phyloP scores from a whole-genome alignment of 2,888 invertebrate genomes.

The Mylabris sibirica region DNA sequence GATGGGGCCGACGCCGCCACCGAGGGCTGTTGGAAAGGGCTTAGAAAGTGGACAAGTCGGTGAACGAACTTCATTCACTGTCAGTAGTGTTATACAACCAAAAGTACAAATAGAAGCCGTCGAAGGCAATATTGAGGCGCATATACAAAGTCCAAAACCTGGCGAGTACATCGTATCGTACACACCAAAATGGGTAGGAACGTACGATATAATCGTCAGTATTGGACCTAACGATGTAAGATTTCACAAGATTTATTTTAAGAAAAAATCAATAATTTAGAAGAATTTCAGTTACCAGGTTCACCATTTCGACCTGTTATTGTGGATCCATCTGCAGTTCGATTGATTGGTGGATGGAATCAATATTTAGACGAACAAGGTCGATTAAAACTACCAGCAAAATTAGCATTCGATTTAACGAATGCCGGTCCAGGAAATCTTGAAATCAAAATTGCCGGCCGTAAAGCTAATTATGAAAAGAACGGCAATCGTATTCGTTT shows the following conservation, averaged over 20 bases:
- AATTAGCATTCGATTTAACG: slow-evolving; percentile 85
- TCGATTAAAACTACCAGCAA: slow-evolving; percentile 75
- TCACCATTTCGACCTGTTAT: slow-evolving; percentile 73
- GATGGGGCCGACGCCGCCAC: slow-evolving; percentile 66
- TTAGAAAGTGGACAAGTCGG: slow-evolving; percentile 74
- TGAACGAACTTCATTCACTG: slow-evolving; percentile 75
- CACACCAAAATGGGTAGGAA: slow-evolving; percentile 89
- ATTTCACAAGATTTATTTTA: neutral
- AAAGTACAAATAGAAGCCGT: slow-evolving; percentile 68
- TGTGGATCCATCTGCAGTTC: slow-evolving; percentile 75
- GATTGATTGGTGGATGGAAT: slow-evolving; percentile 88
- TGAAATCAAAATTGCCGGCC: slow-evolving; percentile 71
- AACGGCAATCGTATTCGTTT: slow-evolving; percentile 59
- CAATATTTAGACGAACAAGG: slow-evolving; percentile 78
- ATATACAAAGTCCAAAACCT: slow-evolving; percentile 63
- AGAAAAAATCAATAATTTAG: neutral
- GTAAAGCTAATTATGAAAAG: slow-evolving; percentile 65
- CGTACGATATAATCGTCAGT: slow-evolving; percentile 85
- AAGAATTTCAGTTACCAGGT: slow-evolving; percentile 59
- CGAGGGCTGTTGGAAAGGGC: slow-evolving; percentile 73
- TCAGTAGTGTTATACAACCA: slow-evolving; percentile 69
- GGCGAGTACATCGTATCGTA: slow-evolving; percentile 91
- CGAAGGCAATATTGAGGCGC: slow-evolving; percentile 68
- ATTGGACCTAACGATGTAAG: slow-evolving; percentile 60
- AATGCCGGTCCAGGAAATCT: slow-evolving; percentile 89